A percentile compares a stretch with the other conserved stretches of the same genome.
These are phyloP conservation scores for Hemicordylus capensis DNA, from an alignment of 2,113 vertebrate genomes.

Conservation along the genomic window DNA sequence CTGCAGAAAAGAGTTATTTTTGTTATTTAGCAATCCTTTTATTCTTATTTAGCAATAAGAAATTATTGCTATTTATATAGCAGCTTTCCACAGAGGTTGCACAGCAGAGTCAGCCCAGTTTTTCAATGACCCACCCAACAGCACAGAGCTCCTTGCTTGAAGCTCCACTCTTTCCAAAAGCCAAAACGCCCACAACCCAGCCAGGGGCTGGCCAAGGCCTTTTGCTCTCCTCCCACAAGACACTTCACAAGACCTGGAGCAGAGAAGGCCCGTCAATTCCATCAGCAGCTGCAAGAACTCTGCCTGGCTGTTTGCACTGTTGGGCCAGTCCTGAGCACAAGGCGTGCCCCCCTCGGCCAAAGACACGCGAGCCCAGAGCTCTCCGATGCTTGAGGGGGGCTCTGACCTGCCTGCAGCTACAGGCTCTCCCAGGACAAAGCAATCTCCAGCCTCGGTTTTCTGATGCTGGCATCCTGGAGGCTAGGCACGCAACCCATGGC, in stretches of 20 bases:
- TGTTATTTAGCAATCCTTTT: no score
- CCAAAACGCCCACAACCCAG: neutral
- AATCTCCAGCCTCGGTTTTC: neutral
- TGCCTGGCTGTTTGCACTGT: no score
- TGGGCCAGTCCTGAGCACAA: neutral
- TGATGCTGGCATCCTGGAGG: neutral
- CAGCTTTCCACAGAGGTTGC: no score
- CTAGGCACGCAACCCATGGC: neutral
- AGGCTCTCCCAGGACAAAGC: neutral
- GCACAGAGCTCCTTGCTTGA: neutral
- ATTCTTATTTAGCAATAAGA: no score
- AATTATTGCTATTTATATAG: no score
- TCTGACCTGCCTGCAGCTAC: neutral
- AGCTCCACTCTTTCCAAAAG: neutral
- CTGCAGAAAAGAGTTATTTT: no score
- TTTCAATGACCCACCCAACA: neutral
- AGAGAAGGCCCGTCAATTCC: no score
- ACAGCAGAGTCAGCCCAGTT: neutral
- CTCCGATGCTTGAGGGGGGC: neutral
- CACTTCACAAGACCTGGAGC: neutral
- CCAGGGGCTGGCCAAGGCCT: neutral
- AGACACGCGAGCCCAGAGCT: neutral
- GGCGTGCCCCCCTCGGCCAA: neutral
- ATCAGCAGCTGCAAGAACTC: neutral
- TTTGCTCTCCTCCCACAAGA: no score